phyloP scores from a whole-genome alignment of 2,888 invertebrate species.

The Merodon equestris region DNA sequence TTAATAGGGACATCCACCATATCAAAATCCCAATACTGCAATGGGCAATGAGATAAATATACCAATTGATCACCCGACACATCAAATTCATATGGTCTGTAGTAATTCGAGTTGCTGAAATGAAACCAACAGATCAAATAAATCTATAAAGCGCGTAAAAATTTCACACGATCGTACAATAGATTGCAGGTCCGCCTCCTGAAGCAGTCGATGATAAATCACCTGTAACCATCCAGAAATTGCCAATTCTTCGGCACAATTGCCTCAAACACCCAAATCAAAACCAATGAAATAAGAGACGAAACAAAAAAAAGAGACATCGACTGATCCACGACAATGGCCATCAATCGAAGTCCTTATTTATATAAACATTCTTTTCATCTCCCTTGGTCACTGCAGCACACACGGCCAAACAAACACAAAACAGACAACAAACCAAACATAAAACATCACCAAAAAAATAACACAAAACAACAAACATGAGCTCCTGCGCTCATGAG shows the following conservation, averaged over 20 bases:
- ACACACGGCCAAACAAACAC: conserved; percentile 39
- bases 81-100: too few relatives aligned
- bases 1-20: too few relatives aligned
- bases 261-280: conserved; percentile 19
- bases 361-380: conserved; percentile 67
- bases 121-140: too few relatives aligned
- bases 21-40: too few relatives aligned
- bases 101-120: too few relatives aligned
- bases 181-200: not conserved
- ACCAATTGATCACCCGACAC: too few relatives aligned
- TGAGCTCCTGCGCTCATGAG: conserved; percentile 21
- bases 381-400: conserved; percentile 46
- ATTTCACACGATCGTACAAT: conserved; percentile 51
- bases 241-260: conserved; percentile 57
- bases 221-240: conserved; percentile 56
- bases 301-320: conserved; percentile 25
- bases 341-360: conserved; percentile 66
- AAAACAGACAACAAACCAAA: conserved; percentile 6
- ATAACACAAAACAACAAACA: conserved; percentile 28
- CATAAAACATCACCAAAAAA: conserved; percentile 2
- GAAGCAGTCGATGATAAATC: conserved; percentile 51
- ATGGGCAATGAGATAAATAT: too few relatives aligned
- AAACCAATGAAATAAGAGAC: not conserved
- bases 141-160: conserved; percentile 17
- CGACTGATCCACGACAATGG: conserved; percentile 62